Conservation (phyloP, 2,797 vertebrate genomes). For the Gouania willdenowi region DNA sequence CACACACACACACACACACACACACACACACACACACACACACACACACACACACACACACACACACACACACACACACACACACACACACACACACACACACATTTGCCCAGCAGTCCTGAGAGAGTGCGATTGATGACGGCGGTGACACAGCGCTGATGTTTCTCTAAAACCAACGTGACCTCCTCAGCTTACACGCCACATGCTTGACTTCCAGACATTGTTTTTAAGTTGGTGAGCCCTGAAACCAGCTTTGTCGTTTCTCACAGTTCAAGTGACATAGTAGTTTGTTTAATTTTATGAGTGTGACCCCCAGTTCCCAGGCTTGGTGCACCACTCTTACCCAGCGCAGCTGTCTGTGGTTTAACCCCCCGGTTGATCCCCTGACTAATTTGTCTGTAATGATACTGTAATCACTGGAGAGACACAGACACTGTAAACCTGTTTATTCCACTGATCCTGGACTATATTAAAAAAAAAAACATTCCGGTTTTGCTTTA, state of each 20-base stretch:
- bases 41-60: background rate
- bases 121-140: conserved; percentile 34
- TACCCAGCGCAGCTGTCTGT: conserved; percentile 66
- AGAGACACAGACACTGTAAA: conserved; percentile 24
- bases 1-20: conserved; percentile 3
- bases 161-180: conserved; percentile 25
- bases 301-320: conserved; percentile 32
- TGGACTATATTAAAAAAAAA: conserved; percentile 4
- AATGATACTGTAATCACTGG: conserved; percentile 63
- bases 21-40: background rate
- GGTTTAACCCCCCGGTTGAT: conserved; percentile 59
- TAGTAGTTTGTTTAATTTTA: background rate
- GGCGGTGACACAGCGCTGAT: conserved; percentile 33
- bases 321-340: conserved; percentile 44
- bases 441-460: background rate
- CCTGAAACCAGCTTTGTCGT: conserved; percentile 6
- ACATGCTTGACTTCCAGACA: conserved; percentile 29
- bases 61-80: background rate
- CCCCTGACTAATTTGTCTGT: conserved; percentile 64
- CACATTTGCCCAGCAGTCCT: conserved; percentile 36
- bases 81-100: conserved; percentile 9
- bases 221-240: conserved; percentile 6
- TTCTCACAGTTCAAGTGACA: conserved; percentile 32
- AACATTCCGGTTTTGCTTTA: too few relatives aligned
- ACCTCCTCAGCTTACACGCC: conserved; percentile 11